Base-by-base conservation (phyloP, 1,140 invertebrate genomes). In the Portunus trituberculatus region DNA sequence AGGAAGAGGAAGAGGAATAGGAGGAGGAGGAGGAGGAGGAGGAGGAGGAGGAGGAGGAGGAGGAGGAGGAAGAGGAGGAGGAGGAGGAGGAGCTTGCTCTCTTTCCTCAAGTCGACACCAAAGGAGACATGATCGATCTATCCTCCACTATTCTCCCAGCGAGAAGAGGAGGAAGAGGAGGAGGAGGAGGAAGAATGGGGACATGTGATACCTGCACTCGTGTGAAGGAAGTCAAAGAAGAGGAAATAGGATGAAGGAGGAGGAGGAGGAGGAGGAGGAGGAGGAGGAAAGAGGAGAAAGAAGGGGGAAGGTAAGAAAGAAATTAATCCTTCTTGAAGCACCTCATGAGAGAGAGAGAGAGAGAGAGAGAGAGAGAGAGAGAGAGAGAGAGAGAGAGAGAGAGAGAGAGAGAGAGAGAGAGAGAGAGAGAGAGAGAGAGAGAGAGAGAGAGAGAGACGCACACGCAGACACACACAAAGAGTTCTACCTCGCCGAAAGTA, bases 231-330 rank as follows among this genome's bases (percentile, higher is more conserved):
- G 83, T 29, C 28, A 39, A 86, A 39, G 83, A 86, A 39, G 83
- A 39, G 10, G n/a, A 31, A 39, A 86, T 31, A 16, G 32, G 83
- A 39, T 86, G 83, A 86, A 39, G 32, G 83, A 86, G 83, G 83
- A 39, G 83, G 86, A 88, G 31, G 45, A 88, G 45, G 86, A 88
- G 86, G 31, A 88, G 45, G 39, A 88, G 86, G 32, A 88, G n/a
- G 31, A 88, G 45, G 25, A 88, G 31, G 25, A 46, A 31, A 10
- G 25, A 25, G 25, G 14, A 39, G 83, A 31, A 86, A 25, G 83
- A 39, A 39, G 39, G 39, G 39, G 39, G 39, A 39, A 39, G 39
- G 39, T 39, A 39, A 39, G 39, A 39, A 39, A 2, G 39, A 39
- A 39, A 39, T 39, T 39, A 39, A 39, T 39, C 39, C 39, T 39